Evolutionary conservation across 2,888 invertebrate species (phyloP), one percentile per base, ranked within the genome.

Genomic region (Pyrrhia umbra): DNA sequence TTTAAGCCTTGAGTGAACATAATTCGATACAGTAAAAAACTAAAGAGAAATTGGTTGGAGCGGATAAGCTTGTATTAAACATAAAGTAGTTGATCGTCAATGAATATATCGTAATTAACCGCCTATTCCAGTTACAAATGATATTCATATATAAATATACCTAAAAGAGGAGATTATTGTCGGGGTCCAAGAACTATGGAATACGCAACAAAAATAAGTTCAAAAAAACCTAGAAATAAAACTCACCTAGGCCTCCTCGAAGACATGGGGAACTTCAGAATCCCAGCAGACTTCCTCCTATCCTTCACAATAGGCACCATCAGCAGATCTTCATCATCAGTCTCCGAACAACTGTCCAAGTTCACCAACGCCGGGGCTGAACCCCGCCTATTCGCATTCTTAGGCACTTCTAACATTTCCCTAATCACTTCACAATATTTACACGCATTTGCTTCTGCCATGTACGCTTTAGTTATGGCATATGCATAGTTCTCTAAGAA

Each of bases 291-390:
- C 75, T 95, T 95, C 77, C 96, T 93, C 67, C 96, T 88, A 42
- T 88, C 87, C 58, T 90, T 91, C 43, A 91, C 84, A 5, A 82
- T 90, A 8, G 95, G 95, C 74, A 95, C 95, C 71, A 94, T 89
- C 60, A 96, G 90, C 16, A 90, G 80, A 21, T 91, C 89, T 25
- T 93, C 94, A 10, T 93, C 93, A 10, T 94, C 95, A 13, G 92
- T 89, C 60, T 92, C 93, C 0, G 94, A 90, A 15, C 93, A 93
- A 71, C 93, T 93, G 4, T 93, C 93, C 42, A 94, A 76, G 57
- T 95, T 93, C 30, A 95, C 88, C 30, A 96, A 83, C n/a, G 96
- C 95, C 0, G 96, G 96, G 0, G 96, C 95, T 0, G 96, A 96
- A 82, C 92, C 90, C 62, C 96, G 91, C 71, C 95, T 92, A 42